Base-by-base conservation (phyloP, 2,888 invertebrate species). In the Acrobasis suavella region DNA sequence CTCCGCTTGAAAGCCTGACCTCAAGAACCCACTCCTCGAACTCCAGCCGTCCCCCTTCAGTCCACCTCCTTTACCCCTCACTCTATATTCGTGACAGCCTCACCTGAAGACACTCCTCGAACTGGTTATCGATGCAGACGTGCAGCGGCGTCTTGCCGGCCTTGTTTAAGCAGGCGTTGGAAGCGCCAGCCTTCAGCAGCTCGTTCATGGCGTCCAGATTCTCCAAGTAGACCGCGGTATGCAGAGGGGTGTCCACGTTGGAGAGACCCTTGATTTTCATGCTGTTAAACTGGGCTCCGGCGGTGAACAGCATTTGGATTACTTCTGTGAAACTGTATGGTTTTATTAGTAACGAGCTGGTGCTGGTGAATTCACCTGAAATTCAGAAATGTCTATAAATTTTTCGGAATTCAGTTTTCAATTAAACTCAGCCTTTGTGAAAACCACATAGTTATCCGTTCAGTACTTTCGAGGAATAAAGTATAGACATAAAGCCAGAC, bases 111-210 rank as follows among this genome's bases (percentile, higher is more conserved):
- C 91, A 83, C 9, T 87, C 87, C 62, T 90, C 86, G 1, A 89
- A 70, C 58, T 89, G 77, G 58, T 86, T 87, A 62, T 82, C 83
- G 2, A 94, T 89, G 46, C 93, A 93, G 5, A 93, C 78, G 74
- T 94, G 94, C 16, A 94, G 72, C 0, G 93, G 93, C 0, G 93
- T 93, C 56, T 82, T 78, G 1, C 93, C 93, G 9, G 81, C 79
- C 12, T 75, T 75, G 67, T 93, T 91, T 9, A 89, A 78, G 42
- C 85, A 86, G 2, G 83, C 81, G 0, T 91, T 83, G 1, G 83
- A 84, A 0, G 86, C 91, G 1, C 90, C 92, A 10, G 86, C 81
- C 1, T 86, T 78, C 7, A 93, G 72, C 1, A 94, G 76, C 51
- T 85, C 80, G 12, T 79, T 80, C 1, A 93, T 89, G 2, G 89